Base-by-base conservation (phyloP, 2,888 invertebrate genomes). In the Urechis unicinctus region DNA sequence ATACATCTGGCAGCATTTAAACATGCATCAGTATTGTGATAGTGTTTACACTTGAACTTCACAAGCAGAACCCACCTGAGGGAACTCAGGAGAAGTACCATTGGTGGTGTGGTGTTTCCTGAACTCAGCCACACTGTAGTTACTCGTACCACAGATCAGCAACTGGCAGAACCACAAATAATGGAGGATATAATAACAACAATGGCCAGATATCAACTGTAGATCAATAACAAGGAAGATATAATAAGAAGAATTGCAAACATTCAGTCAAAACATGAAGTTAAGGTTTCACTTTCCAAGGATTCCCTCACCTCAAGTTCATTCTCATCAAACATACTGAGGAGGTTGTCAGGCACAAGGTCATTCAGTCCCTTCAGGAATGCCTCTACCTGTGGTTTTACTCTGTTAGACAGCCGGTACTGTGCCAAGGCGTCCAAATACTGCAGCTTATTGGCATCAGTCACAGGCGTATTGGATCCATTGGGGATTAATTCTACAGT, bases 221-320 rank as follows among this genome's bases (percentile, higher is more conserved):
- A n/a, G n/a, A n/a, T n/a, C n/a, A n/a, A n/a, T n/a, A n/a, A n/a
- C n/a, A n/a, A n/a, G n/a, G n/a, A n/a, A n/a, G n/a, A n/a, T n/a
- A n/a, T n/a, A n/a, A n/a, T n/a, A n/a, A n/a, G n/a, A n/a, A n/a
- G n/a, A n/a, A n/a, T n/a, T n/a, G n/a, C n/a, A n/a, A n/a, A n/a
- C n/a, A n/a, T n/a, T n/a, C n/a, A n/a, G n/a, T n/a, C n/a, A n/a
- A n/a, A n/a, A n/a, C n/a, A n/a, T n/a, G n/a, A n/a, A n/a, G n/a
- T n/a, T n/a, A n/a, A n/a, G n/a, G n/a, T n/a, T n/a, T n/a, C n/a
- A n/a, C n/a, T n/a, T n/a, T n/a, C n/a, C n/a, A n/a, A n/a, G n/a
- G n/a, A n/a, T n/a, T n/a, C n/a, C n/a, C n/a, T n/a, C 75, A 91
- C 91, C 88, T 95, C 94, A 28, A 95, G 82, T 80, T 95, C 94